Evolutionary conservation across 37 sponge, comb jelly and placozoan species (phyloP).

Genomic region (Crambe crambe): DNA sequence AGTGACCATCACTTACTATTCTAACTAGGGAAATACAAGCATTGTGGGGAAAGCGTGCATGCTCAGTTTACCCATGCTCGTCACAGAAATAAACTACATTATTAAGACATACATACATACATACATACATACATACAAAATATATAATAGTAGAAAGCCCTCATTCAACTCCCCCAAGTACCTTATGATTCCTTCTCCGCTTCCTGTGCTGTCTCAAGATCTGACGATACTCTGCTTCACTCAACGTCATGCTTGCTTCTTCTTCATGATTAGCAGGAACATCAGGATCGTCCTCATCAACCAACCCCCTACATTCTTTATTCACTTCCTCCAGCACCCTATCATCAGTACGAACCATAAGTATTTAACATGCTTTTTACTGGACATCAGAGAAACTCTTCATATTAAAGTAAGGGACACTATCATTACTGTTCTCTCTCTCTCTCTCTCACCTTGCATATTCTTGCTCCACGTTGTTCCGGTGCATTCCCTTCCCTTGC

Average conservation of each 20-base stretch:
- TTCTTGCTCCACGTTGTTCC: neutral
- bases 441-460: neutral
- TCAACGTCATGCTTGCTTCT: neutral
- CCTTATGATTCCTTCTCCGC: conserved; percentile 16
- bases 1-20: too few species aligned
- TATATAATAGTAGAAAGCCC: neutral
- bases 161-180: neutral
- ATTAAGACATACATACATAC: too few species aligned
- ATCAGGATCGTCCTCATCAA: neutral
- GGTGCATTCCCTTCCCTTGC: neutral
- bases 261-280: neutral
- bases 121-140: too few species aligned
- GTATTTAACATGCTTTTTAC: too few species aligned
- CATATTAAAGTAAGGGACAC: too few species aligned
- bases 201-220: conserved; percentile 34
- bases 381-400: too few species aligned
- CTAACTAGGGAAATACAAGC: too few species aligned
- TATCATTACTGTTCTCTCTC: too few species aligned
- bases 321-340: neutral
- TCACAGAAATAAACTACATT: too few species aligned
- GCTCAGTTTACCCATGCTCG: too few species aligned
- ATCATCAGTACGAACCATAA: neutral
- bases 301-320: neutral
- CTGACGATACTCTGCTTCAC: conserved; percentile 35
- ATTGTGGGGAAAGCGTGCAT: too few species aligned